Evolutionary conservation across 2,888 invertebrate species (phyloP), one percentile per base, ranked within the genome.

Genomic region (Cephus pygmeus): DNA sequence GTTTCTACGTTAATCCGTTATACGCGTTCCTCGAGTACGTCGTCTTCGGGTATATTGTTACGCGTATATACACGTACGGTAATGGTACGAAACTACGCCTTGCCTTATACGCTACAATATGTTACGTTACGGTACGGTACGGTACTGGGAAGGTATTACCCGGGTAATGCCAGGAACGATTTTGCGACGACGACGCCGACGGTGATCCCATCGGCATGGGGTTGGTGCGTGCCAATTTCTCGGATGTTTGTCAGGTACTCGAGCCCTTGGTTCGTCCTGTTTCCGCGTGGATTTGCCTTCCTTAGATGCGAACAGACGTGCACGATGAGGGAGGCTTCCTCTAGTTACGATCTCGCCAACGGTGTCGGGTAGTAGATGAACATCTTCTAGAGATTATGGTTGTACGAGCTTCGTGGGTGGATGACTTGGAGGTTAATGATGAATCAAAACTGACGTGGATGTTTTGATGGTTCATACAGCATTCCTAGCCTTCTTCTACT

Each of bases 111-210:
- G 31, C 33, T 31, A 71, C 33, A 34, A 33, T 34, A 71, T 71
- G 33, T 34, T 33, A 34, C 6, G 33, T 71, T 34, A 33, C 71
- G 71, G 33, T 34, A 34, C 71, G 71, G 9, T 23, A 71, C 71
- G 30, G 15, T 77, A n/a, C 79, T 69, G 79, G 31, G 75, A 77
- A 15, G 77, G 85, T 81, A 79, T 84, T 83, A 80, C 79, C 80
- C 83, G 82, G 81, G 81, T 78, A 77, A 85, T 79, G 83, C 80
- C 73, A 79, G 81, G 80, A 75, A 76, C 71, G 71, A 9, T 71
- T 31, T 31, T 31, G 71, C 71, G 71, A 23, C 12, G 9, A 34
- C 31, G 31, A 31, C 71, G 71, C 33, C 71, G 23, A 23, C 12
- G 31, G 33, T 12, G 0, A 33, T 23, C 23, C 71, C 23, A 6